A percentile compares a stretch with the other conserved stretches of the same genome.
These are phyloP conservation scores for Atta texana DNA, from an alignment of 1,140 invertebrate species.

Conservation along the genomic window DNA sequence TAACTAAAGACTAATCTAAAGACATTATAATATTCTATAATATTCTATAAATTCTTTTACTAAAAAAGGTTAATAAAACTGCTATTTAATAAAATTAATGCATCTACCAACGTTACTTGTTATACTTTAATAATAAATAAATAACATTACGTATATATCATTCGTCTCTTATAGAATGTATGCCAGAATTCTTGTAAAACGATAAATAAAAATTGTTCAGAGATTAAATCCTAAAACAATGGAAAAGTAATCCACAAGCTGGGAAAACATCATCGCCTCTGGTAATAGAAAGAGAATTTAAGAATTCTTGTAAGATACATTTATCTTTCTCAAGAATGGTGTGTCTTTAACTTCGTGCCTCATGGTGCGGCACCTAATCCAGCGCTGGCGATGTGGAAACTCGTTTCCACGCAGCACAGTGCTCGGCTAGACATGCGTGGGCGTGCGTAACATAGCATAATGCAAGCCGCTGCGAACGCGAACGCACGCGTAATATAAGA, in stretches of 20 bases:
- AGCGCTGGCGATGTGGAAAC: conserved; percentile 59
- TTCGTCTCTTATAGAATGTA: not conserved
- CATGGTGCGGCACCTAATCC: conserved; percentile 31
- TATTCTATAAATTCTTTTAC: not conserved
- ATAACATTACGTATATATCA: not conserved
- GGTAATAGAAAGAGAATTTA: not conserved
- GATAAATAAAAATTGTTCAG: not conserved
- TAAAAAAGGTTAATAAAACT: too few relatives aligned
- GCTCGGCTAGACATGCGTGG: conserved; percentile 67
- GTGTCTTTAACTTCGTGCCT: not conserved
- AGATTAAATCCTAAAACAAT: not conserved
- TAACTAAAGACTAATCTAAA: too few relatives aligned
- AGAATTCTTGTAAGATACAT: conserved; percentile 1
- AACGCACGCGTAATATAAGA: conserved; percentile 44
- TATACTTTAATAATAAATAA: not conserved
- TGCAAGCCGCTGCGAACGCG: conserved; percentile 30
- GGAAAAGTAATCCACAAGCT: too few relatives aligned
- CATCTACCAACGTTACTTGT: not conserved
- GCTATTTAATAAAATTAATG: not conserved
- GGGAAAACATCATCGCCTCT: not conserved
- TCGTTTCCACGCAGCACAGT: conserved; percentile 62
- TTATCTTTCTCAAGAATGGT: not conserved
- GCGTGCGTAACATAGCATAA: conserved; percentile 73
- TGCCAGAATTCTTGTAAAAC: not conserved
- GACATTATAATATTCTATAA: not conserved